Evolutionary conservation across 2,888 invertebrate genomes (phyloP).

Genomic region (Eupithecia dodoneata): DNA sequence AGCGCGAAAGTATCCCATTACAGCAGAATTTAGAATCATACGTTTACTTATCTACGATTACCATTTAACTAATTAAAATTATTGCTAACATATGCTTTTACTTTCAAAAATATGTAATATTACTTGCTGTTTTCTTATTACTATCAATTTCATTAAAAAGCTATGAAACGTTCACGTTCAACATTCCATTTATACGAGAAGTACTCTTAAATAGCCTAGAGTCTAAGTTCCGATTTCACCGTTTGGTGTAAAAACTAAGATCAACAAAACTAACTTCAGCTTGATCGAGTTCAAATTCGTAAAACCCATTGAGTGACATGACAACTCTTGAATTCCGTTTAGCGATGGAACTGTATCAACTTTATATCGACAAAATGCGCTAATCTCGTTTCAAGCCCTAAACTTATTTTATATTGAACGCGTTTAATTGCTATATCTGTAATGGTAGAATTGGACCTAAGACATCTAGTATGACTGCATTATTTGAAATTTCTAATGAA

Average conservation of each 20-base stretch:
- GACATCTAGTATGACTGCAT: slow-evolving; percentile 28
- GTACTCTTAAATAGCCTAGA: slow-evolving; percentile 8
- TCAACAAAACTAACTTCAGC: too few species aligned
- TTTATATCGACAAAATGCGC: too few species aligned
- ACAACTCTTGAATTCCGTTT: too few species aligned
- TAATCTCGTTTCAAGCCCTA: too few species aligned
- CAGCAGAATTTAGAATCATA: background rate
- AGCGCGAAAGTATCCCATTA: background rate
- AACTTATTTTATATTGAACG: too few species aligned
- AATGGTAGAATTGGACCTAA: too few species aligned
- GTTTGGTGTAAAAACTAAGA: too few species aligned
- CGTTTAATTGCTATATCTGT: too few species aligned
- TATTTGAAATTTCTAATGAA: slow-evolving; percentile 39
- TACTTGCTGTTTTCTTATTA: background rate
- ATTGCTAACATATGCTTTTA: background rate
- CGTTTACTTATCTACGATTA: background rate
- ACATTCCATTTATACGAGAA: background rate
- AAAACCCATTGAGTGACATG: too few species aligned
- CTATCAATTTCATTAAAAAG: slow-evolving; percentile 7
- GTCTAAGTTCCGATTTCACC: background rate
- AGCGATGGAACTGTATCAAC: too few species aligned
- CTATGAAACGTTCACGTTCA: background rate
- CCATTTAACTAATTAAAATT: background rate
- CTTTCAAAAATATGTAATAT: background rate
- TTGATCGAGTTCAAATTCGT: too few species aligned